Evolutionary conservation across 2,888 invertebrate genomes (phyloP).

Genomic region (Anarsia innoxiella): DNA sequence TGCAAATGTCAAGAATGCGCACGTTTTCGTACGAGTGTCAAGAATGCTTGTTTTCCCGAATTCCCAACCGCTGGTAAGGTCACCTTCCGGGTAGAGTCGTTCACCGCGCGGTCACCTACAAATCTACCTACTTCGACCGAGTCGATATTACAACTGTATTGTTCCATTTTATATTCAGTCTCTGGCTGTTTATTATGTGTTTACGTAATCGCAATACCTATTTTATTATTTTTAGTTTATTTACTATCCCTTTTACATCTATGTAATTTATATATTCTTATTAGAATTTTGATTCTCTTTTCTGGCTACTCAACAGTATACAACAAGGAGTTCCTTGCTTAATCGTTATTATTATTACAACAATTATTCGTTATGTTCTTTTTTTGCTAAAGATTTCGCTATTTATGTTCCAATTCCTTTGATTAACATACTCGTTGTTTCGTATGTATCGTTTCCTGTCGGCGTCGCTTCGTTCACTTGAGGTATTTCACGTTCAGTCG

Average conservation of each 20-base stretch:
- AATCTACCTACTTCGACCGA: conserved; percentile 6
- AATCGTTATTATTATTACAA: background rate
- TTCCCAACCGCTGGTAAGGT: conserved; percentile 46
- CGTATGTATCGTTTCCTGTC: conserved; percentile 6
- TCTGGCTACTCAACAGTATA: too few species aligned
- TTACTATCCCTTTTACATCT: too few species aligned
- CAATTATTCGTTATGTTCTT: background rate
- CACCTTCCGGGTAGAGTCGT: conserved; percentile 59
- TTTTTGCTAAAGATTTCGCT: conserved; percentile 1
- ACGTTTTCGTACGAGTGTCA: conserved; percentile 14
- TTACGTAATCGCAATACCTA: conserved; percentile 2
- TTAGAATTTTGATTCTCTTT: too few species aligned
- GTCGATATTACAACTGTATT: conserved; percentile 23
- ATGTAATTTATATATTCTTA: too few species aligned
- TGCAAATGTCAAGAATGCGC: too few species aligned
- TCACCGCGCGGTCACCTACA: conserved; percentile 47
- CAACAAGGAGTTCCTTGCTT: background rate
- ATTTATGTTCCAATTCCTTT: conserved; percentile 7
- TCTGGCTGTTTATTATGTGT: too few species aligned
- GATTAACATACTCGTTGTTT: conserved; percentile 5
- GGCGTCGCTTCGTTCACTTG: conserved; percentile 7
- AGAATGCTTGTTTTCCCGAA: conserved; percentile 30
- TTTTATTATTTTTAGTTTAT: conserved; percentile 9
- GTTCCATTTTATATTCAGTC: conserved; percentile 29
- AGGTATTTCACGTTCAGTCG: conserved; percentile 6